These are phyloP conservation scores for Anorthoa munda DNA, from an alignment of 2,888 invertebrate species.

Conservation along the genomic window DNA sequence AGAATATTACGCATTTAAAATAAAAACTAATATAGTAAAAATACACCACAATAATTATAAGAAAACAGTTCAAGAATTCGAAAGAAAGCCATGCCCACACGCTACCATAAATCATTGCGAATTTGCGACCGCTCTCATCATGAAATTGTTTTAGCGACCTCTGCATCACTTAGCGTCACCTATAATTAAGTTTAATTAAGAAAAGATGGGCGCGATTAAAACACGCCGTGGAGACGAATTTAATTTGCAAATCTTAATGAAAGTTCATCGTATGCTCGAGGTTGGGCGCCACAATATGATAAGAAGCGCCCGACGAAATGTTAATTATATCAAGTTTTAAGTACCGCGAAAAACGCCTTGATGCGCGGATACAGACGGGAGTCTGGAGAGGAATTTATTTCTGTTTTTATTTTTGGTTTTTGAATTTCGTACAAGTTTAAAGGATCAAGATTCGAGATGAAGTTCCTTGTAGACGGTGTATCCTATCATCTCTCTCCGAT, in stretches of 20 bases:
- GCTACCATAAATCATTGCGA: slow-evolving; percentile 55
- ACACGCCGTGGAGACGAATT: slow-evolving; percentile 79
- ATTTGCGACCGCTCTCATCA: slow-evolving; percentile 43
- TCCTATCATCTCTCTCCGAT: background rate
- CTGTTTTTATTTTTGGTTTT: background rate
- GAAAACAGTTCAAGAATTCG: slow-evolving; percentile 14
- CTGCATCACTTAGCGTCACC: slow-evolving; percentile 73
- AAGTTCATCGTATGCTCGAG: slow-evolving; percentile 72
- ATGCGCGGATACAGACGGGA: slow-evolving; percentile 29
- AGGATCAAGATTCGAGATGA: background rate
- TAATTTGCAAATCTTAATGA: slow-evolving; percentile 85
- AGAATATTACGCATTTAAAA: no score
- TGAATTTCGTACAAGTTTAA: background rate
- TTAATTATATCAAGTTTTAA: slow-evolving; percentile 77
- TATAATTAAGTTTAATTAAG: slow-evolving; percentile 83
- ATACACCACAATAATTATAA: background rate
- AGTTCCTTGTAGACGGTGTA: background rate
- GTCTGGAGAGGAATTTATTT: background rate
- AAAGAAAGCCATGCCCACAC: slow-evolving; percentile 30
- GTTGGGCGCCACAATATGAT: slow-evolving; percentile 72
- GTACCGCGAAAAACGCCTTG: slow-evolving; percentile 64
- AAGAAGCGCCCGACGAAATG: slow-evolving; percentile 75
- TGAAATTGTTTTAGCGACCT: slow-evolving; percentile 62
- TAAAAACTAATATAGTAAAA: no score
- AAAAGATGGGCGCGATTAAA: slow-evolving; percentile 79